Conservation (phyloP, 2,797 vertebrate genomes). For the Labroides dimidiatus region DNA sequence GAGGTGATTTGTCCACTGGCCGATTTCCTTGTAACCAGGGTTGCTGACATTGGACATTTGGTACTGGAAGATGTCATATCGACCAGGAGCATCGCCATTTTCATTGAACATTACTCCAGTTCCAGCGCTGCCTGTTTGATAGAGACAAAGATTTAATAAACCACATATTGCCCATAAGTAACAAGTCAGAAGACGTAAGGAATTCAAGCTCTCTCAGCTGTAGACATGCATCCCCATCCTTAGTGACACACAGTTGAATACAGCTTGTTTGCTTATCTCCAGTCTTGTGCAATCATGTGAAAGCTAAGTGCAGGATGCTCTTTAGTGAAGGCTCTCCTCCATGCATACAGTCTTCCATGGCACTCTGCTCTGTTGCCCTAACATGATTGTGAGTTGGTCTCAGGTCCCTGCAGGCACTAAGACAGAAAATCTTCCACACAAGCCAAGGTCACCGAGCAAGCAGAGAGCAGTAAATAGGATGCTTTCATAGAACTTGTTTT, state of each 20-base stretch:
- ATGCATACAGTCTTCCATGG: conserved; percentile 63
- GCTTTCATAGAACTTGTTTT: conserved; percentile 74
- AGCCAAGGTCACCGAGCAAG: conserved; percentile 66
- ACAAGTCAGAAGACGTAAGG: conserved; percentile 5
- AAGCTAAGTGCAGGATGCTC: conserved; percentile 75
- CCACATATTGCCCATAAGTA: background rate
- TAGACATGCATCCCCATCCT: conserved; percentile 14
- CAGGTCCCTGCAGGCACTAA: conserved; percentile 75
- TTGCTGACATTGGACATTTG: conserved; percentile 86
- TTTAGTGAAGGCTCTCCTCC: conserved; percentile 66
- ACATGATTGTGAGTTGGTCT: conserved; percentile 77
- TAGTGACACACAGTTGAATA: conserved; percentile 47
- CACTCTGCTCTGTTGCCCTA: conserved; percentile 76
- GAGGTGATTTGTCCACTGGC: conserved; percentile 92
- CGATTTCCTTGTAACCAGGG: conserved; percentile 87
- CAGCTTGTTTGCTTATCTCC: conserved; percentile 60
- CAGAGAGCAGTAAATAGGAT: conserved; percentile 69
- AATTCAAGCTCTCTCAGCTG: conserved; percentile 12
- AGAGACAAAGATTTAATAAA: conserved; percentile 43
- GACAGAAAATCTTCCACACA: conserved; percentile 73
- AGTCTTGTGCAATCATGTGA: conserved; percentile 65
- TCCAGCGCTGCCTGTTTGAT: conserved; percentile 88
- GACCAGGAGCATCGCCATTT: conserved; percentile 91
- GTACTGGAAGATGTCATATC: conserved; percentile 96
- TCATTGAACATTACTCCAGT: conserved; percentile 94